These are phyloP conservation scores for Nebria salina DNA, from an alignment of 2,888 invertebrate genomes.

Conservation along the genomic window DNA sequence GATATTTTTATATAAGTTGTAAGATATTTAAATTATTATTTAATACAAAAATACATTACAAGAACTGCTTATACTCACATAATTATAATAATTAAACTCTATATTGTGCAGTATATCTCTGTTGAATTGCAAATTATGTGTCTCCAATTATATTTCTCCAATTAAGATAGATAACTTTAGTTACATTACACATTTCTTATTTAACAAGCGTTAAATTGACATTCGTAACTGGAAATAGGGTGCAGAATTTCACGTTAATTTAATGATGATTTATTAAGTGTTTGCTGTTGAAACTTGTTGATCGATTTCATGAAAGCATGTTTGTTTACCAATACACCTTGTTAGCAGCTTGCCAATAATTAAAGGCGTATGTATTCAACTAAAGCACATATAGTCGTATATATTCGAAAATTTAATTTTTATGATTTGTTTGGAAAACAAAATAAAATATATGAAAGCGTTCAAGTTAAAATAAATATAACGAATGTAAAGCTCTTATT, in stretches of 20 bases:
- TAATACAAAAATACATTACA: too few relatives aligned
- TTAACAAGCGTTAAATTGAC: neutral
- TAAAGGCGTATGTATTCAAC: neutral
- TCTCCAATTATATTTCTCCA: neutral
- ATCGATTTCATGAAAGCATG: constrained; percentile 1
- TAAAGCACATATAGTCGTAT: neutral
- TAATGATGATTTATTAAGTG: neutral
- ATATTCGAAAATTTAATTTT: neutral
- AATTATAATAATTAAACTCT: neutral
- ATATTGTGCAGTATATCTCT: neutral
- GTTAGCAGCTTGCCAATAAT: neutral
- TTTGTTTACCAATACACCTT: neutral
- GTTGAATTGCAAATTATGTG: neutral
- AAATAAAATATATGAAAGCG: too few relatives aligned
- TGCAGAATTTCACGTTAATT: neutral
- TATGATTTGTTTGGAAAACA: too few relatives aligned
- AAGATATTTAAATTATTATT: too few relatives aligned
- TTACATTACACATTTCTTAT: neutral
- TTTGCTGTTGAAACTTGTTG: constrained; percentile 1
- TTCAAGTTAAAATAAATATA: too few relatives aligned
- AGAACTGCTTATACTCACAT: neutral
- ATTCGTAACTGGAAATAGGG: neutral
- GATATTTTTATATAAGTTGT: too few relatives aligned
- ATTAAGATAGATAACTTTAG: neutral
- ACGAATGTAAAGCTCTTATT: too few relatives aligned